Conservation (phyloP, 1,140 invertebrate genomes). For the roundworm (Caenorhabditis elegans) region DNA sequence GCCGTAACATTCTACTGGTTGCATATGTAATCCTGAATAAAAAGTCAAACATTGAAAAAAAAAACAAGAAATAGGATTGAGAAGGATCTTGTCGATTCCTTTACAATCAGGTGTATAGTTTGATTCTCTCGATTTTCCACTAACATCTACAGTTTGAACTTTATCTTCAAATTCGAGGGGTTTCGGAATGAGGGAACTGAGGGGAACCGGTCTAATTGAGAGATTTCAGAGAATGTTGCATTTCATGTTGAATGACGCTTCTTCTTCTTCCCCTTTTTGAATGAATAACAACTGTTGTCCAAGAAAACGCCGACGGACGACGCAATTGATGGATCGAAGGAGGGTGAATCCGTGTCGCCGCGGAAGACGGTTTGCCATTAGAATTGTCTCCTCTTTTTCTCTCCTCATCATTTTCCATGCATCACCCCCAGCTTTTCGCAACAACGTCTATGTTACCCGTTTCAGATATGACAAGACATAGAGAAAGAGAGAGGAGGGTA, state of each 20-base stretch:
- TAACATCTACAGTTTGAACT: neutral
- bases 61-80: no score
- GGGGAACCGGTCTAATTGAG: neutral
- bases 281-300: neutral
- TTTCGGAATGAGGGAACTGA: neutral
- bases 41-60: no score
- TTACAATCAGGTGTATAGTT: conserved; percentile 6
- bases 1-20: no score
- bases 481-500: no score
- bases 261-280: no score
- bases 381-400: neutral
- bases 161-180: neutral
- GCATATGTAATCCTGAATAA: no score
- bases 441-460: conserved; percentile 11
- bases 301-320: neutral
- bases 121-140: no score
- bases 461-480: no score
- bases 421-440: no score
- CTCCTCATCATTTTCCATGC: no score
- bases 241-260: neutral
- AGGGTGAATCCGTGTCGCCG: neutral
- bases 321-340: neutral
- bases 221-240: neutral
- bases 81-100: neutral
- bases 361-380: neutral